Conservation (phyloP, 1,140 invertebrate species). For the Brachionus paranguensis region DNA sequence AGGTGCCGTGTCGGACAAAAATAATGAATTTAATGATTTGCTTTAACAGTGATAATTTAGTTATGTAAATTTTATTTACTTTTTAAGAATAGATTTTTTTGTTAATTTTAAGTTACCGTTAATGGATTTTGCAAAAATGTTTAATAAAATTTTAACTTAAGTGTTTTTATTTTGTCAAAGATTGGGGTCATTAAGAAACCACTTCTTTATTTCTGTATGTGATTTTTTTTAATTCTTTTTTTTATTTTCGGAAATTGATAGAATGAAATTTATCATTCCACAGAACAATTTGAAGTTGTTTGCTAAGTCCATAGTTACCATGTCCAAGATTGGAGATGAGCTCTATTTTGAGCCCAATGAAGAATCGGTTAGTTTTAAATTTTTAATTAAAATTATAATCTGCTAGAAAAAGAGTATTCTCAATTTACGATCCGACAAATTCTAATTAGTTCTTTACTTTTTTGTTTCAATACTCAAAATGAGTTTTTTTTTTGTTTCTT, state of each 20-base stretch:
- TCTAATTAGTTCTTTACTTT: background rate
- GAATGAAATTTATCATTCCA: conserved; percentile 38
- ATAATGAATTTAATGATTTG: conserved; percentile 21
- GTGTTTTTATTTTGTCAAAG: background rate
- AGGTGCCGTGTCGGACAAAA: background rate
- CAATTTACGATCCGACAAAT: no score
- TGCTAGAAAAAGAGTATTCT: no score
- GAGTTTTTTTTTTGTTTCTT: background rate
- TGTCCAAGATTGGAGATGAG: conserved; percentile 37
- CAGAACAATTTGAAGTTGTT: conserved; percentile 30
- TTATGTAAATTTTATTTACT: background rate
- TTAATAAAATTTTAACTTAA: background rate
- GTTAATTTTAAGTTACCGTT: conserved; percentile 33
- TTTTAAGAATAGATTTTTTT: background rate
- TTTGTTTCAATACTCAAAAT: no score
- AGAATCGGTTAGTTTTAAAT: conserved; percentile 12
- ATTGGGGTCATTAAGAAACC: conserved; percentile 9
- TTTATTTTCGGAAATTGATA: background rate
- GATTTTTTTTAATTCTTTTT: background rate
- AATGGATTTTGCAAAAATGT: background rate
- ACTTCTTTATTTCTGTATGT: background rate
- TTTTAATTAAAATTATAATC: background rate
- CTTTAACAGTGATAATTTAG: conserved; percentile 27
- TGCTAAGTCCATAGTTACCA: conserved; percentile 23
- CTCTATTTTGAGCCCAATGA: conserved; percentile 15